These are phyloP conservation scores for Albula glossodonta DNA, from an alignment of 2,113 vertebrate species.

Conservation along the genomic window DNA sequence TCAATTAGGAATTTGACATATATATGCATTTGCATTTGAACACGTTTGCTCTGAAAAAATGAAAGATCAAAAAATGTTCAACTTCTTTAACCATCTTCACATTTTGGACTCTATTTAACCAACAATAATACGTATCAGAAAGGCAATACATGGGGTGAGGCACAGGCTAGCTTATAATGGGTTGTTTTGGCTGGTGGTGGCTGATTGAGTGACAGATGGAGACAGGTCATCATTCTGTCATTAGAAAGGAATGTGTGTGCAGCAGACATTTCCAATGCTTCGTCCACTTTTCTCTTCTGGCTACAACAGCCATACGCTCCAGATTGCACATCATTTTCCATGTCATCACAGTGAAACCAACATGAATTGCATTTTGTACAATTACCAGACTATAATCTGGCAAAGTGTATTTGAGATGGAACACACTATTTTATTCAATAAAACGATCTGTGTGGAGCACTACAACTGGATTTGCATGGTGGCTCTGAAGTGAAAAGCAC, in stretches of 20 bases:
- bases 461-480: background rate
- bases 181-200: conserved; percentile 30
- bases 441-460: background rate
- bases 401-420: background rate
- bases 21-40: background rate
- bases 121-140: background rate
- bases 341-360: background rate
- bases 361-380: background rate
- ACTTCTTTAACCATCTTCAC: too few species aligned
- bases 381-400: too few species aligned
- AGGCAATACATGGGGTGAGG: background rate
- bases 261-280: background rate
- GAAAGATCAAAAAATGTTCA: too few species aligned
- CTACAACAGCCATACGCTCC: conserved; percentile 21
- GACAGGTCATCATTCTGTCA: conserved; percentile 31
- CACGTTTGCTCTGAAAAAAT: background rate
- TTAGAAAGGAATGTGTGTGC: conserved; percentile 32
- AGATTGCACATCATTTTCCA: background rate
- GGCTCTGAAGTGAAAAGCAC: too few species aligned
- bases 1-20: background rate
- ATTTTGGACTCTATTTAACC: too few species aligned
- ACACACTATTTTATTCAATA: background rate
- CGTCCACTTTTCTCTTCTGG: conserved; percentile 3
- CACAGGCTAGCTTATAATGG: background rate
- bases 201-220: conserved; percentile 41